Percentiles rank a stretch among this genome's conserved stretches.
phyloP scores from a whole-genome alignment of 2,797 vertebrate genomes.

The Tragelaphus eurycerus region DNA sequence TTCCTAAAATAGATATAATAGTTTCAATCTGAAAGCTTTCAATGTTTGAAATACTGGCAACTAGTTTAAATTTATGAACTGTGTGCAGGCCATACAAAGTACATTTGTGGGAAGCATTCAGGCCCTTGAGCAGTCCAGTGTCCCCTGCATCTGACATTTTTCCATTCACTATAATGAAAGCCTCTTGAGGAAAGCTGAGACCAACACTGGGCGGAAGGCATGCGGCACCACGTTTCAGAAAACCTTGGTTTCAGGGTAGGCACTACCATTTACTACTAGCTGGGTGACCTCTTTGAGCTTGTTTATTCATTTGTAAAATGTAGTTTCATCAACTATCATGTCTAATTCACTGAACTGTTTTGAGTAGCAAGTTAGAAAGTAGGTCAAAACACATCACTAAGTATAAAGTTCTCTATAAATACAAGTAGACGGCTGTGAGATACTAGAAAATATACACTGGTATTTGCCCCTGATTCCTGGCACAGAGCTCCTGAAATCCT shows the following conservation, averaged over 20 bases:
- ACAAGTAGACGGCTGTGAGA: background rate
- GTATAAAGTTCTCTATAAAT: conserved; percentile 11
- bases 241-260: background rate
- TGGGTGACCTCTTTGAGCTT: background rate
- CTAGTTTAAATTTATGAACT: background rate
- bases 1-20: conserved; percentile 2
- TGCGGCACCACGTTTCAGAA: background rate
- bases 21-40: background rate
- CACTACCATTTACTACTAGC: background rate
- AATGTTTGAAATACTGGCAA: conserved; percentile 4
- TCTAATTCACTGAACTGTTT: background rate
- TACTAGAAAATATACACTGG: background rate
- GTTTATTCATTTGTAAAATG: conserved; percentile 51
- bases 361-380: conserved; percentile 39
- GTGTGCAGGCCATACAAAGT: background rate
- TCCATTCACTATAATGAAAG: background rate
- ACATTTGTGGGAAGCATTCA: background rate
- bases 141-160: background rate
- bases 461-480: background rate
- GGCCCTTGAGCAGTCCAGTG: background rate
- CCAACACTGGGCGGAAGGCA: background rate
- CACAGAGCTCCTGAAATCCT: background rate
- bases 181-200: background rate
- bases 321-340: conserved; percentile 32
- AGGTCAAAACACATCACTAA: conserved; percentile 30